These are phyloP conservation scores for Drosophila formosana DNA, from an alignment of 2,888 invertebrate species.

Conservation along the genomic window DNA sequence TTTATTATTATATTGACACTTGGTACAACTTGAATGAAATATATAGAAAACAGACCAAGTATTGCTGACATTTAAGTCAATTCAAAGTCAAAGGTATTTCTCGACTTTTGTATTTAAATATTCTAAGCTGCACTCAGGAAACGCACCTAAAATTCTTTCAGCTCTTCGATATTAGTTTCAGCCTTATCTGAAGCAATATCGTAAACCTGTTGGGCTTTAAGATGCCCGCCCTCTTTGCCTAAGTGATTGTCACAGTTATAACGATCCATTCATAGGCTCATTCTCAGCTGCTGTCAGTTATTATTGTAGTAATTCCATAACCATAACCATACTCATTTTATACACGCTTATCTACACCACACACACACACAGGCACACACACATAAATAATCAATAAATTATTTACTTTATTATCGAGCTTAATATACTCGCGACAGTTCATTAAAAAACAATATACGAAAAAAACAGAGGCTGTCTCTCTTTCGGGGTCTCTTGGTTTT, in stretches of 20 bases:
- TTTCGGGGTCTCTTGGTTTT: slow-evolving; percentile 2
- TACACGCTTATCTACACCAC: slow-evolving; percentile 33
- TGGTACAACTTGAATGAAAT: too few relatives aligned
- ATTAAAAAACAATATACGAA: slow-evolving; percentile 42
- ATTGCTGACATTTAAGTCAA: too few relatives aligned
- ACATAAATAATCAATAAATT: slow-evolving; percentile 62
- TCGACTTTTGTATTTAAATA: not conserved
- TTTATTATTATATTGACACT: too few relatives aligned
- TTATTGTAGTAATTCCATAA: slow-evolving; percentile 41
- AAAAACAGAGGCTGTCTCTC: slow-evolving; percentile 14
- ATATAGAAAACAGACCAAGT: too few relatives aligned
- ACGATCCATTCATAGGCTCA: slow-evolving; percentile 40
- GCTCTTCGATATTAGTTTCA: not conserved
- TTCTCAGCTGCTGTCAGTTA: slow-evolving; percentile 38
- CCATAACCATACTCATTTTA: slow-evolving; percentile 52
- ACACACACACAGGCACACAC: not conserved
- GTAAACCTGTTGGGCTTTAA: slow-evolving; percentile 23
- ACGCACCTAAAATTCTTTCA: slow-evolving; percentile 4
- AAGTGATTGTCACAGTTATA: slow-evolving; percentile 32
- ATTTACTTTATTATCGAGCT: slow-evolving; percentile 55
- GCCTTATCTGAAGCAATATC: not conserved
- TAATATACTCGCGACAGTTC: slow-evolving; percentile 48
- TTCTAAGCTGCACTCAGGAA: not conserved
- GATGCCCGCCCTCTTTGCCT: slow-evolving; percentile 1
- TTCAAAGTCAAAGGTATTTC: not conserved